Evolutionary conservation across 2,888 invertebrate genomes (phyloP).

Genomic region (Eristalinus aeneus): DNA sequence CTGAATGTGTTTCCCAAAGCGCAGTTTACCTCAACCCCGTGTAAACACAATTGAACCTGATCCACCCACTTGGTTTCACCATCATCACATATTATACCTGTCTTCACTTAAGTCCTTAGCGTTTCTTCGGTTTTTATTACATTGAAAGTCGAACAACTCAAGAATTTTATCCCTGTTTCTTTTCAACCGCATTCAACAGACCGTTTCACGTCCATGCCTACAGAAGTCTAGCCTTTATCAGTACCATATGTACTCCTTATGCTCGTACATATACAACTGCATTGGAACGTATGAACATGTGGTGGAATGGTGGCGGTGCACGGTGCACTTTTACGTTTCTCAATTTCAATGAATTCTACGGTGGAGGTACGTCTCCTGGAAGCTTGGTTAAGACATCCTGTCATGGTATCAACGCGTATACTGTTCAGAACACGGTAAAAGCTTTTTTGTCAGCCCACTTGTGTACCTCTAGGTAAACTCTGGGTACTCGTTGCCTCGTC

Average conservation of each 20-base stretch:
- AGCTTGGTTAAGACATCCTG: constrained; percentile 67
- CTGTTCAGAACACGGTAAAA: constrained; percentile 64
- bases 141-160: constrained; percentile 69
- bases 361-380: constrained; percentile 46
- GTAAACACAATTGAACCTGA: constrained; percentile 65
- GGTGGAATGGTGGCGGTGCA: background rate
- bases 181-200: background rate
- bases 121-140: constrained; percentile 56
- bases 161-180: constrained; percentile 53
- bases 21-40: constrained; percentile 68
- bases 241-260: background rate
- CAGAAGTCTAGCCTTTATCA: constrained; percentile 15
- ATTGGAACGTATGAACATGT: too few relatives aligned
- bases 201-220: background rate
- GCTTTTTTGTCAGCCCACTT: constrained; percentile 48
- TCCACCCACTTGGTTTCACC: constrained; percentile 33
- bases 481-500: constrained; percentile 38
- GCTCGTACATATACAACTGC: background rate
- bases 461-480: constrained; percentile 34
- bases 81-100: constrained; percentile 47
- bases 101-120: constrained; percentile 67
- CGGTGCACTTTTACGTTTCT: constrained; percentile 53
- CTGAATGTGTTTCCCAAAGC: constrained; percentile 65
- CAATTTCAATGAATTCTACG: constrained; percentile 63
- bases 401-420: constrained; percentile 66